These are phyloP conservation scores for Mobula hypostoma DNA, from an alignment of 2,113 vertebrate species.

Conservation along the genomic window DNA sequence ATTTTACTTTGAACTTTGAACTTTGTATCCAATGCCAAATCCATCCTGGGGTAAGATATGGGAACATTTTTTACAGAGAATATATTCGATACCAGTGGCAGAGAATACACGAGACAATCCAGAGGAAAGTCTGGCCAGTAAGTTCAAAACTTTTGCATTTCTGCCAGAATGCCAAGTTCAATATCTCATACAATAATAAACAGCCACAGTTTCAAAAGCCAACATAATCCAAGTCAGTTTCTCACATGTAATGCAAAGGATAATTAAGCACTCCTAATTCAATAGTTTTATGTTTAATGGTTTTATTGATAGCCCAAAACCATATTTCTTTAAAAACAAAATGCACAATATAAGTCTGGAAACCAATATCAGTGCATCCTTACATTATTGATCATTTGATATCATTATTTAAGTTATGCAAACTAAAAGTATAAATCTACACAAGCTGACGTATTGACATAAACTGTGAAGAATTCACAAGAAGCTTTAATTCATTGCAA, in stretches of 20 bases:
- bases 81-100: too few relatives aligned
- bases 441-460: constrained; percentile 1
- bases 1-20: too few relatives aligned
- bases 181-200: too few relatives aligned
- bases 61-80: too few relatives aligned
- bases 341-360: neutral
- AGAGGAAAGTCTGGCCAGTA: too few relatives aligned
- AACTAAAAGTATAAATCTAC: neutral
- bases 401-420: constrained; percentile 7
- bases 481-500: neutral
- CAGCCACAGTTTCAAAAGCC: too few relatives aligned
- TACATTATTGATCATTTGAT: constrained; percentile 2
- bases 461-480: neutral
- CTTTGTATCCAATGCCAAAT: too few relatives aligned
- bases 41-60: too few relatives aligned
- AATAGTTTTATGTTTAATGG: neutral
- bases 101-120: too few relatives aligned
- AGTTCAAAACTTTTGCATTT: too few relatives aligned
- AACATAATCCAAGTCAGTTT: neutral
- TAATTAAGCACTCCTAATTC: neutral
- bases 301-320: neutral
- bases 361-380: neutral
- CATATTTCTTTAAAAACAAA: neutral
- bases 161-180: too few relatives aligned
- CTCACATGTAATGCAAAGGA: neutral